Percentiles rank a stretch among this genome's conserved stretches.
Evolutionary conservation across 2,888 invertebrate genomes (phyloP).

Genomic region (Anaspis maculata): DNA sequence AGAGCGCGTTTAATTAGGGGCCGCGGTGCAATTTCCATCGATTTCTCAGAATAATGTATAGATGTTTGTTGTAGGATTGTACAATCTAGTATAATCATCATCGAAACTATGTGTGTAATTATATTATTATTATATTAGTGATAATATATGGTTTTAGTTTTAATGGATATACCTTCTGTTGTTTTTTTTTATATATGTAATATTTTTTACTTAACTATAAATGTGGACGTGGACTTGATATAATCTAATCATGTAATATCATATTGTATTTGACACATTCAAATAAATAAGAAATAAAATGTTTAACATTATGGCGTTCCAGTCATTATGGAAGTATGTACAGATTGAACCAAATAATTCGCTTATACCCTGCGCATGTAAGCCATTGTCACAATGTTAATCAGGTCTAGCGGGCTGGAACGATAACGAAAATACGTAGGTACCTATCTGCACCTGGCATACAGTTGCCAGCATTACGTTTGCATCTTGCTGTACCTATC

Average conservation of each 20-base stretch:
- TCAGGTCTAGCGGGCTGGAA: too few species aligned
- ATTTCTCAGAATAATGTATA: conserved; percentile 26
- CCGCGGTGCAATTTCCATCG: conserved; percentile 24
- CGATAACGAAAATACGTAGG: too few species aligned
- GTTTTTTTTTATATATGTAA: conserved; percentile 17
- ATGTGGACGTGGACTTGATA: conserved; percentile 31
- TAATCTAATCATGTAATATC: conserved; percentile 23
- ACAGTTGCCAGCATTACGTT: too few species aligned
- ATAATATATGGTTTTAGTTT: conserved; percentile 15
- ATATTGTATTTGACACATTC: conserved; percentile 32
- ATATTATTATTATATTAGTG: conserved; percentile 11
- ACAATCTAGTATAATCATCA: conserved; percentile 30
- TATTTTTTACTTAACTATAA: conserved; percentile 32
- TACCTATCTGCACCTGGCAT: too few species aligned
- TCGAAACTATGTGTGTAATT: conserved; percentile 25
- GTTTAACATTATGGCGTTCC: too few species aligned
- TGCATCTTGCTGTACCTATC: too few species aligned
- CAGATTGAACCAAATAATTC: too few species aligned
- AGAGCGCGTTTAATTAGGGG: conserved; percentile 11
- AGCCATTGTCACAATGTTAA: too few species aligned
- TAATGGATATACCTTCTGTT: conserved; percentile 13
- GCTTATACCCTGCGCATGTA: too few species aligned
- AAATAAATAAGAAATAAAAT: conserved; percentile 20
- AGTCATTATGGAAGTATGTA: too few species aligned
- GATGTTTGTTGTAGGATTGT: conserved; percentile 37